Conservation (phyloP, 2,888 invertebrate species). For the Mycalesis mineus region DNA sequence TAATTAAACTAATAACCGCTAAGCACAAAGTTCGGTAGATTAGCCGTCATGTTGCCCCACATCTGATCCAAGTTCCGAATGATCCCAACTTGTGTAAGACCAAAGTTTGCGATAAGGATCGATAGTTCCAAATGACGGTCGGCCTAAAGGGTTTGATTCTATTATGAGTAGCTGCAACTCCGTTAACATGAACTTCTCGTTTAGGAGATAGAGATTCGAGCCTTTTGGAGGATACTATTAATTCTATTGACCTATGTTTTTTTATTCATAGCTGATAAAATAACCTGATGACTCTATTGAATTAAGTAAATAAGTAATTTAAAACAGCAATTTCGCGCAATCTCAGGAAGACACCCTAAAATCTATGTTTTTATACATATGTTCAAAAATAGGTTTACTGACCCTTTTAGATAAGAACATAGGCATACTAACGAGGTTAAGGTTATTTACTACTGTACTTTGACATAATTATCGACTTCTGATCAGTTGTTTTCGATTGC, state of each 20-base stretch:
- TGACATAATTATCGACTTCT: no score
- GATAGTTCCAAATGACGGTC: conserved; percentile 2
- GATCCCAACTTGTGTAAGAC: not conserved
- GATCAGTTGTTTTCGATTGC: no score
- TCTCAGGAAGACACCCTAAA: no score
- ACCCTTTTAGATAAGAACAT: no score
- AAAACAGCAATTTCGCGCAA: no score
- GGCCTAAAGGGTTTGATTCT: not conserved
- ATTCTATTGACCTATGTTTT: not conserved
- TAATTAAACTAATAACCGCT: not conserved
- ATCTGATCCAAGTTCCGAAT: not conserved
- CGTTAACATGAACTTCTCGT: not conserved
- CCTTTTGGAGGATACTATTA: not conserved
- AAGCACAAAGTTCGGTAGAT: not conserved
- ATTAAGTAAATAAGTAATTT: no score
- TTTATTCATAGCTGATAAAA: no score
- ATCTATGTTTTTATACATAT: no score
- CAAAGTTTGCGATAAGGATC: conserved; percentile 5
- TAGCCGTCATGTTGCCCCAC: not conserved
- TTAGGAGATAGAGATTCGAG: not conserved
- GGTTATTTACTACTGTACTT: no score
- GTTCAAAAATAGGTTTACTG: no score
- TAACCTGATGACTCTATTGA: no score
- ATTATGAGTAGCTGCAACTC: not conserved
- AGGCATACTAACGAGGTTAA: no score